A percentile compares a stretch with the other conserved stretches of the same genome.
phyloP scores from a whole-genome alignment of 2,888 invertebrate species.

The Spodoptera picta region DNA sequence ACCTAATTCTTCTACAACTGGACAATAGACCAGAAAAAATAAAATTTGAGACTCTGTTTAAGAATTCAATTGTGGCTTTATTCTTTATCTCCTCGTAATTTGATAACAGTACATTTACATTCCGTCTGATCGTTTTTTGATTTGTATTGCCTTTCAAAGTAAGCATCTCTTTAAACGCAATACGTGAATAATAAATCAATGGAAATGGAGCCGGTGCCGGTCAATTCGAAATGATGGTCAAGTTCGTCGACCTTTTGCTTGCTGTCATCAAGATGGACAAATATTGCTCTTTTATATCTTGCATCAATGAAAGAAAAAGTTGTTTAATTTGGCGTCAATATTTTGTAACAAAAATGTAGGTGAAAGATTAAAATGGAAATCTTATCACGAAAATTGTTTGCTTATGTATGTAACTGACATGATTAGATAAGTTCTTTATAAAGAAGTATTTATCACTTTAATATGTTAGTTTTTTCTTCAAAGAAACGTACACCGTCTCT shows the following conservation, averaged over 20 bases:
- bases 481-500: slow-evolving; percentile 32
- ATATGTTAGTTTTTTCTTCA: slow-evolving; percentile 36
- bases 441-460: slow-evolving; percentile 53
- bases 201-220: slow-evolving; percentile 68
- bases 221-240: slow-evolving; percentile 70
- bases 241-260: slow-evolving; percentile 73
- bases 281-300: slow-evolving; percentile 29
- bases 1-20: slow-evolving; percentile 21
- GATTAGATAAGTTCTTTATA: slow-evolving; percentile 70
- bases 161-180: slow-evolving; percentile 67
- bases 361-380: slow-evolving; percentile 65
- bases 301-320: slow-evolving; percentile 24
- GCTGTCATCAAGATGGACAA: slow-evolving; percentile 68
- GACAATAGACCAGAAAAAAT: slow-evolving; percentile 32
- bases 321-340: slow-evolving; percentile 26
- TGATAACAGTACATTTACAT: slow-evolving; percentile 44
- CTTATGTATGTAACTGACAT: slow-evolving; percentile 55
- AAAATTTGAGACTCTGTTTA: slow-evolving; percentile 10
- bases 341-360: slow-evolving; percentile 62
- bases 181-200: slow-evolving; percentile 79
- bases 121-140: slow-evolving; percentile 53
- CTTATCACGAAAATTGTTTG: slow-evolving; percentile 70
- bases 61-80: slow-evolving; percentile 44
- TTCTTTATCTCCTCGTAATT: slow-evolving; percentile 45
- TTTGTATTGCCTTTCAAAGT: slow-evolving; percentile 62